A percentile compares a stretch with the other conserved stretches of the same genome.
These are phyloP conservation scores for Melanaphis sacchari DNA, from an alignment of 1,140 invertebrate species.

Conservation along the genomic window DNA sequence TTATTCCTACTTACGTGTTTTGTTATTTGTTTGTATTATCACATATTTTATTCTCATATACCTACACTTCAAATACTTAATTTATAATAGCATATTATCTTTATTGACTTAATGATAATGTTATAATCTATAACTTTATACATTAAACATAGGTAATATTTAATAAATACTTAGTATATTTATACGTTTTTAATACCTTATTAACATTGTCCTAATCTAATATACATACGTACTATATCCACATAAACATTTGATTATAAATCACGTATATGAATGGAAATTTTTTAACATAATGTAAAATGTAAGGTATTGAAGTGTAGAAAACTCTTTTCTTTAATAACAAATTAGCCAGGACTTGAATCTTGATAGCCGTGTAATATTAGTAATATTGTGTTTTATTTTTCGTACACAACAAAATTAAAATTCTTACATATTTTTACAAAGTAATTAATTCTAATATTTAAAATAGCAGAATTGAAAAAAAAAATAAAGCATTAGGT, in stretches of 20 bases:
- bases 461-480: neutral
- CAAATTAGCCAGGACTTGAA: neutral
- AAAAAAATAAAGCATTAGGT: no score
- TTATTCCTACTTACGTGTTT: neutral
- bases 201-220: neutral
- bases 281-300: neutral
- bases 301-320: neutral
- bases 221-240: neutral
- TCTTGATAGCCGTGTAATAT: neutral
- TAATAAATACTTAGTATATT: neutral
- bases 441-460: neutral
- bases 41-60: constrained; percentile 11
- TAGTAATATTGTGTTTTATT: neutral
- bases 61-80: neutral
- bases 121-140: neutral
- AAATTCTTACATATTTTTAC: neutral
- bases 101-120: neutral
- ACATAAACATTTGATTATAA: neutral
- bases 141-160: no score
- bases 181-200: neutral
- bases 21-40: neutral
- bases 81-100: neutral
- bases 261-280: neutral
- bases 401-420: neutral
- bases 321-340: neutral